Evolutionary conservation across 30 jellyfish, hydroid and myxozoan species (phyloP), one percentile per base, ranked within the genome.

Genomic region (Aurelia coerulea): DNA sequence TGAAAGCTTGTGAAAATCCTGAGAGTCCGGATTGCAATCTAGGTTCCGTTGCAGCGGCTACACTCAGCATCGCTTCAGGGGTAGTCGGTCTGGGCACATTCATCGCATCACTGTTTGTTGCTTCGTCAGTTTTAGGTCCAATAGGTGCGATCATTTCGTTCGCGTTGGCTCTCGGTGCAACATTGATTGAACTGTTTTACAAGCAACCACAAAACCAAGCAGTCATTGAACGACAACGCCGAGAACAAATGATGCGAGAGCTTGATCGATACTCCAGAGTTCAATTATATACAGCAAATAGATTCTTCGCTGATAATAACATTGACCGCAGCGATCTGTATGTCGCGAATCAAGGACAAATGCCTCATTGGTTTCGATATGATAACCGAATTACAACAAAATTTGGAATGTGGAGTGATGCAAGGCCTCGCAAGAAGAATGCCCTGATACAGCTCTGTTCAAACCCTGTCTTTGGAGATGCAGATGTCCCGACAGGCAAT

Each of bases 61-160:
- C 85, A 12, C 50, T 74, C 32, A 52, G 85, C 50, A 74, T 74
- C 18, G 85, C 71, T 29, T 74, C 85, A 0, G 74, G 85, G 19
- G 9, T 52, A 0, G 85, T 74, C 11, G 85, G 85, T 14, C 64
- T 74, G 14, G 72, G 14, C 34, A 39, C 85, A 46, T 74, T 74
- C 50, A 7, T 74, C 41, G 71, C 71, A 18, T 46, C 71, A 9
- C 79, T 74, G 18, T 72, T 33, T 16, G 32, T 46, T 16, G 32
- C 33, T 17, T 74, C 85, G 19, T 16, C 85, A 6, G 85, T 52
- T 3, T 29, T 52, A 29, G 85, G 85, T 10, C 85, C 85, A 12
- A 31, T 51, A 0, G 85, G 85, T 46, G 85, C 71, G 10, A 51
- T 74, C 12, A 34, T 74, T 14, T 46, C 85, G 13, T 14, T 52